Conservation (phyloP, 2,888 invertebrate genomes). For the Cephus pygmeus region DNA sequence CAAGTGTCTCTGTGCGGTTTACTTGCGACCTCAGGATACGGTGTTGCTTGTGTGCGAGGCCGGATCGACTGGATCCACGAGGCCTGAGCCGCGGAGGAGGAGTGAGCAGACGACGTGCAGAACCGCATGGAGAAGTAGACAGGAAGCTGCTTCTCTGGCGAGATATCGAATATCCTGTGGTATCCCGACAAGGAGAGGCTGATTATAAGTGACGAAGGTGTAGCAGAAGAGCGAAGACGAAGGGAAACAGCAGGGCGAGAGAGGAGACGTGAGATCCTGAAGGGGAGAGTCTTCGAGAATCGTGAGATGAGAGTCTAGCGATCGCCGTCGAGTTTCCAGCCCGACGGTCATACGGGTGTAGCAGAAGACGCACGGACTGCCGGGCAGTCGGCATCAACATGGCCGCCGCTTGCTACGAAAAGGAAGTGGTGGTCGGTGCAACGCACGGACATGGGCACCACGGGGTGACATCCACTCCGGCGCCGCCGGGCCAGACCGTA, state of each 20-base stretch:
- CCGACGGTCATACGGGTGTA: conserved; percentile 40
- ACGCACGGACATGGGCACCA: conserved; percentile 59
- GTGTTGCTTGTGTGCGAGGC: too few relatives aligned
- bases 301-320: conserved; percentile 62
- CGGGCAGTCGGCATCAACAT: conserved; percentile 48
- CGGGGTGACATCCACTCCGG: conserved; percentile 61
- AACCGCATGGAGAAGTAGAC: too few relatives aligned
- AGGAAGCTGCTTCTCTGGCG: background rate
- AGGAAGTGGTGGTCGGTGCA: conserved; percentile 54
- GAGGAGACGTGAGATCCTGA: conserved; percentile 15
- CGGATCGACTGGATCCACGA: too few relatives aligned
- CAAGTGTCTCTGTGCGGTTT: too few relatives aligned
- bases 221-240: conserved; percentile 1
- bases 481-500: conserved; percentile 45
- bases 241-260: conserved; percentile 6
- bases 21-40: too few relatives aligned
- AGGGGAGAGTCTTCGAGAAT: conserved; percentile 4
- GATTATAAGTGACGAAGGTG: conserved; percentile 1
- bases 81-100: background rate
- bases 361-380: conserved; percentile 31
- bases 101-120: too few relatives aligned
- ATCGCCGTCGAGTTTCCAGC: conserved; percentile 41
- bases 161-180: conserved; percentile 8
- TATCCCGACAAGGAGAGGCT: conserved; percentile 6
- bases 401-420: conserved; percentile 62